Conservation (phyloP, 2,888 invertebrate genomes). For the Cosmorhoe ocellata region DNA sequence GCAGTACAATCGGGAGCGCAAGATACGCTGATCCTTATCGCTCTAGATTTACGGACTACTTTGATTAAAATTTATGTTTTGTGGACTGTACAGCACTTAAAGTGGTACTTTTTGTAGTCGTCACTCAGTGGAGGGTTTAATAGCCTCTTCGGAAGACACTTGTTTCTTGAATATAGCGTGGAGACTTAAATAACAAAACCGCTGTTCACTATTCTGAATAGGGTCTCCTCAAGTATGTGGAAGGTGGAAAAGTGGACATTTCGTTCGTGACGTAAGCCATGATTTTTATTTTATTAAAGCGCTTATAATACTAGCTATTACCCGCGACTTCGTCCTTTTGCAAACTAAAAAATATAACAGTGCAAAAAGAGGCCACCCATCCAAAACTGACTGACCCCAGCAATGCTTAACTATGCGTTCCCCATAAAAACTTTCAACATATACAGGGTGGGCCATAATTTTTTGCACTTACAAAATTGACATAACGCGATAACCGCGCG, state of each 20-base stretch:
- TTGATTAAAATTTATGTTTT: not conserved
- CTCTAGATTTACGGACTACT: slow-evolving; percentile 13
- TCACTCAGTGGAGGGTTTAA: slow-evolving; percentile 50
- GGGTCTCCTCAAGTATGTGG: slow-evolving; percentile 7
- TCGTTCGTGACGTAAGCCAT: not conserved
- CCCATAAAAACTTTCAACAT: no score
- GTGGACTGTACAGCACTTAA: slow-evolving; percentile 7
- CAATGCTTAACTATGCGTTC: no score
- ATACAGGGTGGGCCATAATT: no score
- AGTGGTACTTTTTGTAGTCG: slow-evolving; percentile 36
- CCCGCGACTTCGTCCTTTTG: no score
- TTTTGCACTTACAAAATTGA: no score
- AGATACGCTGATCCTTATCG: slow-evolving; percentile 11
- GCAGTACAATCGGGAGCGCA: slow-evolving; percentile 18
- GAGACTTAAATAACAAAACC: slow-evolving; percentile 29
- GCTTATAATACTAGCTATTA: not conserved
- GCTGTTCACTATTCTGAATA: slow-evolving; percentile 28
- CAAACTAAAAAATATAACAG: no score
- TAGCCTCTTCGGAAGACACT: slow-evolving; percentile 51
- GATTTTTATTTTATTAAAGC: not conserved
- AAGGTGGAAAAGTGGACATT: slow-evolving; percentile 1
- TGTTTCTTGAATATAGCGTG: slow-evolving; percentile 42
- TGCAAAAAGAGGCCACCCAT: no score
- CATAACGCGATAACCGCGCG: no score
- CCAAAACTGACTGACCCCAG: no score